Base-by-base conservation (phyloP, 2,113 vertebrate genomes). In the Embiotoca jacksoni region DNA sequence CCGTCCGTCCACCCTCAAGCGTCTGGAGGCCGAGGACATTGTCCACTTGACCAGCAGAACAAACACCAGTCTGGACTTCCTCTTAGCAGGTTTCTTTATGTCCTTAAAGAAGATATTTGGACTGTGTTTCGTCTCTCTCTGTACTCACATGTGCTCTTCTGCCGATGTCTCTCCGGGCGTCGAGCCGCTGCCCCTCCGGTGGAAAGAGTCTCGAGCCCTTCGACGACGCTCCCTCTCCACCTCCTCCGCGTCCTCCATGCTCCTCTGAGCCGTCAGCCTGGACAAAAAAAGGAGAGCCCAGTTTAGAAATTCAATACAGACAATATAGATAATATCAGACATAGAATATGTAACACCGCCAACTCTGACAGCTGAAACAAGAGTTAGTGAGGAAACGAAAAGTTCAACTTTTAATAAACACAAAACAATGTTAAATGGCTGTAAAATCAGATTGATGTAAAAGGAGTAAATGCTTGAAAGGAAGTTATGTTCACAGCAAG, bases 191-290 rank as follows among this genome's bases (percentile, higher is more conserved):
- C 46, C 35, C 1, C 72, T 49, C 23, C 65, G 72, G 7, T 74
- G 54, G 1, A 78, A 89, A 47, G 88, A 87, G 35, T 96, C 95
- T 4, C 96, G 83, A 7, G 95, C 94, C 59, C 91, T 82, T 11
- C 93, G 90, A 0, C 95, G 89, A 1, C 89, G 94, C 85, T 99
- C 96, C 8, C 94, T 84, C 0, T 97, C 95, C 0, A 94, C 93
- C 83, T 97, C 97, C 78, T 97, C 96, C 1, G 96, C 95, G 0
- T 97, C 97, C 60, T 99, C 97, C 47, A 96, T 92, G 0, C 95
- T 96, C 94, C 97, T 93, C 91, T 97, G 97, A 0, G 96, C 85
- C 3, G 95, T 96, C 71, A 97, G 90, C 92, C 98, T 98, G 92
- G 2, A 52, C 31, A 23, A n/a, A 11, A 7, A 36, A 41, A 6